Percentiles rank a stretch among this genome's conserved stretches.
Conservation (phyloP, 1,140 invertebrate genomes). For the Nomia melanderi region DNA sequence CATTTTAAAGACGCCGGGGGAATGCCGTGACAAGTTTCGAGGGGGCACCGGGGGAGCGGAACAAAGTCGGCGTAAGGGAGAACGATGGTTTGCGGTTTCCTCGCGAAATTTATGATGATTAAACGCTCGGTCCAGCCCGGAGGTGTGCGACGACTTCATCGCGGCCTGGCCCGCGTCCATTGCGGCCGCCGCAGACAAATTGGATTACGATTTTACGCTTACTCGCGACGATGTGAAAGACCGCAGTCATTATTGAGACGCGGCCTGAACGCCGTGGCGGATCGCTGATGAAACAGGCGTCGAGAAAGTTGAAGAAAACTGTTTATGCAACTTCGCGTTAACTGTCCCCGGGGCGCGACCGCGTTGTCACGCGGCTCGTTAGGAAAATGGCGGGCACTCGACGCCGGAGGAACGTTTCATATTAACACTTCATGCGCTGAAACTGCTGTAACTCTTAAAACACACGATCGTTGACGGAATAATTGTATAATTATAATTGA, state of each 20-base stretch:
- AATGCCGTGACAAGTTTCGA: constrained; percentile 3
- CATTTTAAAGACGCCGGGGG: not conserved
- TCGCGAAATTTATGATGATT: constrained; percentile 80
- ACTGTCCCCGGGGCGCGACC: not conserved
- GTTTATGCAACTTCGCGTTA: not conserved
- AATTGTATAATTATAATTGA: too few species aligned
- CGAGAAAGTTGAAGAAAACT: constrained; percentile 1
- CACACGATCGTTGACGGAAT: too few species aligned
- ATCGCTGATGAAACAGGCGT: constrained; percentile 29
- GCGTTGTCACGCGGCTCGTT: not conserved
- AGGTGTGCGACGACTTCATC: constrained; percentile 75
- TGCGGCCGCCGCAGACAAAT: constrained; percentile 72
- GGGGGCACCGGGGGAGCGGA: not conserved
- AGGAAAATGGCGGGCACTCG: too few species aligned
- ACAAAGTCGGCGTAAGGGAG: constrained; percentile 38
- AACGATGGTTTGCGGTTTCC: constrained; percentile 76
- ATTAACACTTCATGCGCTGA: too few species aligned
- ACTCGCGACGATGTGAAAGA: constrained; percentile 57
- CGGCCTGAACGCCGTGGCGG: not conserved
- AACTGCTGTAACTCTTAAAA: too few species aligned
- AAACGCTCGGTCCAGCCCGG: constrained; percentile 72
- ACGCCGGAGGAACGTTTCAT: too few species aligned
- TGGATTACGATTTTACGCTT: constrained; percentile 78
- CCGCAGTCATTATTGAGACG: constrained; percentile 57
- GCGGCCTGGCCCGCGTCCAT: constrained; percentile 65